Evolutionary conservation across 2,888 invertebrate genomes (phyloP).

Genomic region (Pyrgus malvae): DNA sequence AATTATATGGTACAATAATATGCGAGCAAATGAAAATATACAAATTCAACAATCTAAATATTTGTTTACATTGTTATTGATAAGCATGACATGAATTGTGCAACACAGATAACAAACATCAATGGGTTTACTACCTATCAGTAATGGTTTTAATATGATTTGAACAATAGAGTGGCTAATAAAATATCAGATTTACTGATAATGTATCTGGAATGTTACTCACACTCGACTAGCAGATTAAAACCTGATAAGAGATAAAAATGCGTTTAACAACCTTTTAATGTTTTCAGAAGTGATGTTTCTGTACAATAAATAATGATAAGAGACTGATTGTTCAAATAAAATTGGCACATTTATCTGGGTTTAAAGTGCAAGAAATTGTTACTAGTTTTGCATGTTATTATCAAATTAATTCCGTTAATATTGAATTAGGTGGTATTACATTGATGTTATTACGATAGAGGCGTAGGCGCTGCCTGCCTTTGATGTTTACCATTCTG

Average conservation of each 20-base stretch:
- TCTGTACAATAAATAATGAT: neutral
- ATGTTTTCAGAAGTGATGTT: neutral
- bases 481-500: constrained; percentile 61
- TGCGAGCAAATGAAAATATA: constrained; percentile 58
- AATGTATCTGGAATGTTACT: constrained; percentile 62
- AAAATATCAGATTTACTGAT: constrained; percentile 67
- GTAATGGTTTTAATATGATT: constrained; percentile 45
- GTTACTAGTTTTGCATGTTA: neutral
- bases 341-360: neutral
- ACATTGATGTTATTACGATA: constrained; percentile 55
- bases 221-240: constrained; percentile 61
- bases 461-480: constrained; percentile 64
- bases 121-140: constrained; percentile 49
- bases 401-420: constrained; percentile 36
- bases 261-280: constrained; percentile 64
- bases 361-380: neutral
- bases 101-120: constrained; percentile 57
- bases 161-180: constrained; percentile 48
- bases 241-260: constrained; percentile 64
- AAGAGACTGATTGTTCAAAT: neutral
- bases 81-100: constrained; percentile 45
- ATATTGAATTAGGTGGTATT: constrained; percentile 43
- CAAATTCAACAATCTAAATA: constrained; percentile 60
- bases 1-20: constrained; percentile 46
- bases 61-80: constrained; percentile 42